Conservation (phyloP, 2,113 vertebrate genomes). For the Larimichthys polyactis region DNA sequence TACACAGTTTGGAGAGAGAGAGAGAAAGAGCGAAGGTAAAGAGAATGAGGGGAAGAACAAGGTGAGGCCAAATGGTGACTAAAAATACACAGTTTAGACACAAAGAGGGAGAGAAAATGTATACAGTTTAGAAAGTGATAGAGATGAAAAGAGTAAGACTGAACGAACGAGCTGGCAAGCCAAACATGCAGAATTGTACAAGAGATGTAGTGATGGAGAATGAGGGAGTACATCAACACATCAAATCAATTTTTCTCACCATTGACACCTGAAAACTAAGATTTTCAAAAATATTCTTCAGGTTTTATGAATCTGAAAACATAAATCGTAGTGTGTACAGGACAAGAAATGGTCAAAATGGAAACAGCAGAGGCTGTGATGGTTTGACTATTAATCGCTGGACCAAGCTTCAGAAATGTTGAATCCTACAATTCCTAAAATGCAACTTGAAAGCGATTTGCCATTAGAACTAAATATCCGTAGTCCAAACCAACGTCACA, state of each 20-base stretch:
- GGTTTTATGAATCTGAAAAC: constrained; percentile 20
- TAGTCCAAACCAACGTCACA: background rate
- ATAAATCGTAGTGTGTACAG: background rate
- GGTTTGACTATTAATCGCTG: background rate
- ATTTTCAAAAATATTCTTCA: constrained; percentile 3
- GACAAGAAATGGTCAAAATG: background rate
- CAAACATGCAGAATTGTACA: background rate
- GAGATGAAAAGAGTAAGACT: constrained; percentile 19
- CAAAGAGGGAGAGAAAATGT: constrained; percentile 53
- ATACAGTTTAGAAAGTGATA: constrained; percentile 55
- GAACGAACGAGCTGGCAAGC: constrained; percentile 21
- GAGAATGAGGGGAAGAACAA: constrained; percentile 53
- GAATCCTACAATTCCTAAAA: background rate
- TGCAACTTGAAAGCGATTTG: background rate
- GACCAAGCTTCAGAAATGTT: background rate
- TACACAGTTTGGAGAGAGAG: constrained; percentile 83
- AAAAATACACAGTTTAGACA: constrained; percentile 69
- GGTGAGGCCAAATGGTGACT: constrained; percentile 66
- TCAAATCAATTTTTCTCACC: background rate
- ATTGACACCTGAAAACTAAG: constrained; percentile 7
- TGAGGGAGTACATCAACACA: background rate
- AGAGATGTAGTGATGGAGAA: background rate
- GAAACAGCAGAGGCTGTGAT: background rate
- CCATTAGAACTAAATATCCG: background rate
- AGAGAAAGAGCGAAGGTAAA: constrained; percentile 58